phyloP scores from a whole-genome alignment of 2,797 vertebrate genomes.

The Megalops cyprinoides region DNA sequence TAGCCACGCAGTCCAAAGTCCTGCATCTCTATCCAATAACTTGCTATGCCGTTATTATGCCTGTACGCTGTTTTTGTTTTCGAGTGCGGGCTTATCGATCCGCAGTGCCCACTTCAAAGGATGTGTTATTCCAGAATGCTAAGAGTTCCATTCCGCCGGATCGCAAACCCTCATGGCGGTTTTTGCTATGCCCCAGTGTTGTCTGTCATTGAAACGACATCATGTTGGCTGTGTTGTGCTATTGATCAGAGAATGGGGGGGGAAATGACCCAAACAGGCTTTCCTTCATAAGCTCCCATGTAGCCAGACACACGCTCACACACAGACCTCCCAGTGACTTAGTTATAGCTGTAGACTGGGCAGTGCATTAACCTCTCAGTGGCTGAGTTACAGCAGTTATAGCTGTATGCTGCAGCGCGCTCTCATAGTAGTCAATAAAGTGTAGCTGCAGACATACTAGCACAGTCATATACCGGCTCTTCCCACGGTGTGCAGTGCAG shows the following conservation, averaged over 20 bases:
- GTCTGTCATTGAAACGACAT: neutral
- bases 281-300: neutral
- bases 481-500: no score
- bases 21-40: neutral
- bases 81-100: neutral
- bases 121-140: neutral
- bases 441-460: no score
- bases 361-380: no score
- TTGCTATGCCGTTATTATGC: neutral
- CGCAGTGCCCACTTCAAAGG: slow-evolving; percentile 10
- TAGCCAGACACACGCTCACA: neutral
- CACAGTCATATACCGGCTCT: no score
- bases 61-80: slow-evolving; percentile 7
- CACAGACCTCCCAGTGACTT: slow-evolving; percentile 72
- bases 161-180: neutral
- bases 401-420: neutral
- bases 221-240: neutral
- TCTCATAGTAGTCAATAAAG: no score
- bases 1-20: slow-evolving; percentile 10
- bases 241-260: neutral
- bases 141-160: neutral
- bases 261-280: no score
- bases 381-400: no score
- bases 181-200: neutral
- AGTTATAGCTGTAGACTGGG: no score